Conservation (phyloP, 30 jellyfish, hydroid and myxozoan species). For the Aurelia coerulea region DNA sequence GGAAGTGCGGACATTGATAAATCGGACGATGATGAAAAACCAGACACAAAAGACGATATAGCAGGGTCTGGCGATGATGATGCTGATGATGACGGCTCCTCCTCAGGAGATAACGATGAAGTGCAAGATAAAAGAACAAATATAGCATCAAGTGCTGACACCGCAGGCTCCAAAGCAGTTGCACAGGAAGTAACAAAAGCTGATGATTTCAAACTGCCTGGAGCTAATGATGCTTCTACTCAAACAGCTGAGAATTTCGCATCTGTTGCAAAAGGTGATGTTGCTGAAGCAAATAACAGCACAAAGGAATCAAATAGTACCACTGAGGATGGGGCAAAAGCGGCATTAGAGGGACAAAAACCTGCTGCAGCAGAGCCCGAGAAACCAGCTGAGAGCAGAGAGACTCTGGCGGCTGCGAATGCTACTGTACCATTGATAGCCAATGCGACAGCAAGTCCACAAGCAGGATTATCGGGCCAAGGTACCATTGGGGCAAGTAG, state of each 20-base stretch:
- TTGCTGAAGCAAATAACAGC: neutral
- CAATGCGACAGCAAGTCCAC: neutral
- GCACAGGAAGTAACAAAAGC: conserved; percentile 25
- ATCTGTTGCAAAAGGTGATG: neutral
- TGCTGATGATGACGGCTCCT: conserved; percentile 42
- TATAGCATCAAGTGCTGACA: conserved; percentile 21
- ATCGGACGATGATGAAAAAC: conserved; percentile 16
- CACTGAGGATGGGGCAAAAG: neutral
- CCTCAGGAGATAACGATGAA: conserved; percentile 60
- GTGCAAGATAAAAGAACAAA: conserved; percentile 16
- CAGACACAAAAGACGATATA: conserved; percentile 31
- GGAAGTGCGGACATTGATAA: conserved; percentile 48
- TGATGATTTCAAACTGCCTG: conserved; percentile 46
- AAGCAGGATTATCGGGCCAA: neutral
- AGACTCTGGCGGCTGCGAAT: neutral
- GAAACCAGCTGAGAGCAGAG: conserved; percentile 6
- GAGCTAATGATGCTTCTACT: conserved; percentile 6
- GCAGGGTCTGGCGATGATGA: conserved; percentile 31
- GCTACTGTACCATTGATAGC: neutral
- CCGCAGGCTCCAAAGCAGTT: conserved; percentile 8
- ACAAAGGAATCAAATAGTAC: neutral
- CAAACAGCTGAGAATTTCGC: neutral
- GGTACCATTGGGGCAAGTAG: too few relatives aligned
- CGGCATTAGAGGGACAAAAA: neutral
- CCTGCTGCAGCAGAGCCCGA: neutral